Conservation (phyloP, 2,113 vertebrate genomes). For the Motacilla tschutschensis region DNA sequence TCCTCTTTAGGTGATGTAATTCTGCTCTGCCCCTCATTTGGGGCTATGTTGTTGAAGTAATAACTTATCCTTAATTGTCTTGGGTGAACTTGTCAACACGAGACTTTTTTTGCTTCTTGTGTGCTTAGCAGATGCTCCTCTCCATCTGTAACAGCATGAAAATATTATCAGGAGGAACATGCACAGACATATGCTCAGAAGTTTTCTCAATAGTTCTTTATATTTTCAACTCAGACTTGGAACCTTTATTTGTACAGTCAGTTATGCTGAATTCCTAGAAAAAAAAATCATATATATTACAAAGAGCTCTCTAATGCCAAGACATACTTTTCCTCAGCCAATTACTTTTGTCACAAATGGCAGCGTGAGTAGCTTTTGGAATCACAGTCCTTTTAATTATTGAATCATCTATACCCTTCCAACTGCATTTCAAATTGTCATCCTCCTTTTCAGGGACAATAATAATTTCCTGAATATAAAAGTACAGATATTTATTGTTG, state of each 20-base stretch:
- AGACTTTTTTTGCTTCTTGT: not conserved
- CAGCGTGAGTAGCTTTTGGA: not conserved
- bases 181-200: not conserved
- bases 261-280: slow-evolving; percentile 6
- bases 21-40: not conserved
- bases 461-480: not conserved
- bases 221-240: slow-evolving; percentile 1
- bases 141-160: slow-evolving; percentile 8
- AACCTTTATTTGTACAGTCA: not conserved
- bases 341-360: slow-evolving; percentile 19
- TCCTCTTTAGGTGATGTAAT: slow-evolving; percentile 4
- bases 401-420: slow-evolving; percentile 5
- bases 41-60: slow-evolving; percentile 3
- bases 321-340: not conserved
- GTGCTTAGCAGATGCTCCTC: slow-evolving; percentile 16
- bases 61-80: slow-evolving; percentile 39
- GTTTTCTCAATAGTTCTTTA: not conserved
- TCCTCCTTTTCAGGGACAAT: not conserved
- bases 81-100: slow-evolving; percentile 45
- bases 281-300: not conserved
- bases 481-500: not conserved
- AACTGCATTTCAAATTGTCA: slow-evolving; percentile 1
- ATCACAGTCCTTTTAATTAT: slow-evolving; percentile 22
- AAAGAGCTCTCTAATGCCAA: not conserved
- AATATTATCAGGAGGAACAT: not conserved